A percentile compares a stretch with the other conserved stretches of the same genome.
These are phyloP conservation scores for Metacarcinus magister DNA, from an alignment of 2,888 invertebrate species.

Conservation along the genomic window DNA sequence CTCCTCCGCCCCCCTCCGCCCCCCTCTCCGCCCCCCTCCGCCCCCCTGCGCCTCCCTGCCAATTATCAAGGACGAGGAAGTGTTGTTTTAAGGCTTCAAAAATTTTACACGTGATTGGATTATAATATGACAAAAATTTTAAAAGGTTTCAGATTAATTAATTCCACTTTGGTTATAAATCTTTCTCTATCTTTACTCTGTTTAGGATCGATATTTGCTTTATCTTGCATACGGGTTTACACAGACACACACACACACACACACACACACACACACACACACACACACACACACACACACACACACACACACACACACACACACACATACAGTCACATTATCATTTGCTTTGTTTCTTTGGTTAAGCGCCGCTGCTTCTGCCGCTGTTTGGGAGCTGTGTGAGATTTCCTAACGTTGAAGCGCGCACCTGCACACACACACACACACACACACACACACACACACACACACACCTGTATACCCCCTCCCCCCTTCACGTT, in stretches of 20 bases:
- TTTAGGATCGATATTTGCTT: not conserved
- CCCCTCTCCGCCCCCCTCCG: not conserved
- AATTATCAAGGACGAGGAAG: not conserved
- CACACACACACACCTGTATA: not conserved
- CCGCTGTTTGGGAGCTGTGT: not conserved
- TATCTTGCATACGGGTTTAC: not conserved
- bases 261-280: slow-evolving; percentile 16
- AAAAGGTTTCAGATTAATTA: not conserved
- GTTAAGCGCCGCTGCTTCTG: slow-evolving; percentile 37
- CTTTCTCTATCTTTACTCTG: not conserved
- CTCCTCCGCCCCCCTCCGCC: not conserved
- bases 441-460: slow-evolving; percentile 45
- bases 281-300: not conserved
- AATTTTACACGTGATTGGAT: not conserved
- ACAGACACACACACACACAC: not conserved
- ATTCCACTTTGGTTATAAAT: not conserved
- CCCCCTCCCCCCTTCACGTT: not conserved
- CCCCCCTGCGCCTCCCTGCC: not conserved
- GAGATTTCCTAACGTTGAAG: not conserved
- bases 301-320: slow-evolving; percentile 16
- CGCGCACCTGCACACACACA: slow-evolving; percentile 23
- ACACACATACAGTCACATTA: slow-evolving; percentile 11
- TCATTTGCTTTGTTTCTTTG: not conserved
- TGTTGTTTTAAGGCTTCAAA: not conserved
- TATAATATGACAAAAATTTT: not conserved